Evolutionary conservation across 2,113 vertebrate species (phyloP).

Genomic region (Chaetura pelagica): DNA sequence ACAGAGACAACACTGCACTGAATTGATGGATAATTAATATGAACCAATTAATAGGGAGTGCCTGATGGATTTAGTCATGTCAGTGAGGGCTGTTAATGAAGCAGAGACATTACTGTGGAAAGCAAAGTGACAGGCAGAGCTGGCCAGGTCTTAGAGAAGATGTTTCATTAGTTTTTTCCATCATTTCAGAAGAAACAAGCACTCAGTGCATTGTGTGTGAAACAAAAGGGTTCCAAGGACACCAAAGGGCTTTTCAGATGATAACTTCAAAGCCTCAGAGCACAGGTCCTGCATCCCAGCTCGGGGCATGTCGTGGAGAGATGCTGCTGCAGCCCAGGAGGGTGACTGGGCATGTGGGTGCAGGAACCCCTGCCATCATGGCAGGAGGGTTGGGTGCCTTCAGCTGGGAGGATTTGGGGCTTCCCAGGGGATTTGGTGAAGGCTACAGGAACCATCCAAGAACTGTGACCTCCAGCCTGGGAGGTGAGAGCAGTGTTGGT

Average conservation of each 20-base stretch:
- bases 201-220: accelerated
- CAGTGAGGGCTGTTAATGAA: not conserved
- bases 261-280: not conserved
- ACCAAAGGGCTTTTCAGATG: accelerated
- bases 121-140: not conserved
- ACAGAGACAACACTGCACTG: not conserved
- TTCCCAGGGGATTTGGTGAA: not conserved
- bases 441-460: not conserved
- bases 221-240: not conserved
- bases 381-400: not conserved
- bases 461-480: not conserved
- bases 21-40: not conserved
- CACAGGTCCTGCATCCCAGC: accelerated
- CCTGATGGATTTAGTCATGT: not conserved
- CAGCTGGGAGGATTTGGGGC: not conserved
- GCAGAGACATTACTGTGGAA: accelerated
- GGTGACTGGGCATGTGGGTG: no score
- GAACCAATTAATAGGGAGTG: not conserved
- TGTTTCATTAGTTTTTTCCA: not conserved
- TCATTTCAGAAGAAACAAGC: not conserved
- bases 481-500: no score
- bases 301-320: not conserved
- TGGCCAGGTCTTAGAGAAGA: not conserved
- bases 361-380: not conserved
- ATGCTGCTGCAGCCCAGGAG: not conserved